Base-by-base conservation (phyloP, 2,113 vertebrate species). In the Cryptomyrus ogoouensis region DNA sequence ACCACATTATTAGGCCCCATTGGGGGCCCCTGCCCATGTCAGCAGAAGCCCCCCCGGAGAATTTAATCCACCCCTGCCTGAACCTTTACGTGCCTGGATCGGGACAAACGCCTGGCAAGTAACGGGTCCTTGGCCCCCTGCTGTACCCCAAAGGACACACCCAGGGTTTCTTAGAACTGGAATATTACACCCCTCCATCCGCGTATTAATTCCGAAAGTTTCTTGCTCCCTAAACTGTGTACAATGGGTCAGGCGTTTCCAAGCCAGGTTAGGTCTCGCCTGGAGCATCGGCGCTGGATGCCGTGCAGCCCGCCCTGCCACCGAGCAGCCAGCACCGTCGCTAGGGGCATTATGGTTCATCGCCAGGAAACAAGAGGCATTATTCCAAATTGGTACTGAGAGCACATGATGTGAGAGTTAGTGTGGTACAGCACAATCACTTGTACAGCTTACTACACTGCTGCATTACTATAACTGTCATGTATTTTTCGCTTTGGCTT, bases 291-390 rank as follows among this genome's bases (percentile, higher is more conserved):
- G 15, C 5, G 17, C 74, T 77, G 74, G 74, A 42, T 80, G 74
- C 15, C 13, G 0, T 1, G 10, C 35, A 42, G 74, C 15, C 39
- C 13, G 74, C 31, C 6, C 4, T 6, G 17, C 13, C 74, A 21
- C 35, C 1, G 27, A 39, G 13, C 35, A 8, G 35, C 35, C 31
- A 42, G 74, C 0, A 6, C 35, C 6, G 5, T 80, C 17, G 15
- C 74, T 19, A 19, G 27, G 62, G 62, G 35, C 74, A 80, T 80
- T 8, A 42, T 42, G 35, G 74, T 17, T 19, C 5, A 80, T 80
- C 35, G 35, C 74, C 74, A 80, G 74, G 74, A 42, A 80, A 80
- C 74, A 80, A 80, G 74, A 80, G 74, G 74, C 74, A 80, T 80
- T 21, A 80, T 19, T 80, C 70, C 35, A 42, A 13, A 80, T 19